Base-by-base conservation (phyloP, 2,888 invertebrate species). In the Cataglyphis altisquamis region DNA sequence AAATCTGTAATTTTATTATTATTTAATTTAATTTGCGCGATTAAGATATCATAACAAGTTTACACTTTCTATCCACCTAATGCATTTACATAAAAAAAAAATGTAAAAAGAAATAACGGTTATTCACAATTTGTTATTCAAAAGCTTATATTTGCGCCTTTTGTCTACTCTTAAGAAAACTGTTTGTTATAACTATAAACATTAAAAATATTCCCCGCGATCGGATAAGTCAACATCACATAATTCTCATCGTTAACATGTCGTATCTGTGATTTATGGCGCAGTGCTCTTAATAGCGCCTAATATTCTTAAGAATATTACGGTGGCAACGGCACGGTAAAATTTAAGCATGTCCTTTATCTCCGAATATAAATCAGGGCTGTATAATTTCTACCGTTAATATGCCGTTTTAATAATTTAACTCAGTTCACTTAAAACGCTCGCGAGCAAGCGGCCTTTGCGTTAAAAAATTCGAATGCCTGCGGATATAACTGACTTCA, bases 271-370 rank as follows among this genome's bases (percentile, higher is more conserved):
- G 45, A 80, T 80, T 80, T 60, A 80, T 36, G 60, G 36, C 36
- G 36, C 72, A 48, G 36, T 45, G 78, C 36, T 60, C 70, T 78
- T 78, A 78, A 78, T 78, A 78, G 78, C 78, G 45, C 60, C 78
- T 78, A 78, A 78, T 78, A 78, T 70, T 70, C 78, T 78, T 78
- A 78, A 78, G 78, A 78, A 78, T 78, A 78, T 70, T 78, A 78
- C 60, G 72, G 60, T 70, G 45, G 78, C 60, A 36, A 45, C 60
- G 60, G 60, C 36, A 36, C 36, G 36, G 70, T 70, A 78, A 78
- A 78, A 78, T 78, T 78, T 70, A 78, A 78, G 78, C 57, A 70
- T 57, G 68, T 41, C 32, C 32, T 78, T 78, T 78, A 78, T 78
- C 72, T 36, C 45, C 25, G 72, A 70, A 78, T 52, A 52, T 78